Conservation (phyloP, 2,888 invertebrate genomes). For the Entomobrya proxima region DNA sequence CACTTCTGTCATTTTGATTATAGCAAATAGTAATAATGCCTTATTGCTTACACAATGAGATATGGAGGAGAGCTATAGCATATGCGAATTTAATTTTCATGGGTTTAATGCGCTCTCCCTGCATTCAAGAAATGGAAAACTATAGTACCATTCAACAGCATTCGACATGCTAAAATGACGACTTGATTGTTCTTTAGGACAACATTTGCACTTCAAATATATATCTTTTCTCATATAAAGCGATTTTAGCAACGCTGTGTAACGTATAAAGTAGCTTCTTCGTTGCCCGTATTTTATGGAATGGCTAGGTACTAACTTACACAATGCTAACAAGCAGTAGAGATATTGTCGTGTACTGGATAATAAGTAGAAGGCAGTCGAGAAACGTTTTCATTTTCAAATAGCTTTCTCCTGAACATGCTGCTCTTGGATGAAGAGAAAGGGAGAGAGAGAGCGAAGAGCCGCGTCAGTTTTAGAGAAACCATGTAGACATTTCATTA, state of each 20-base stretch:
- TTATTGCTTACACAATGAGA: not conserved
- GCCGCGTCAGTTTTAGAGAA: not conserved
- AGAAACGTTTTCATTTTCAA: constrained; percentile 18
- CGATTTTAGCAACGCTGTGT: not conserved
- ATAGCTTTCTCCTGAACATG: not conserved
- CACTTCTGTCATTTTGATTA: constrained; percentile 66
- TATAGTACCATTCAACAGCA: too few species aligned
- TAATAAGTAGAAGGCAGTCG: not conserved
- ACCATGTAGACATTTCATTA: constrained; percentile 56
- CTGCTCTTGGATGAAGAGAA: not conserved
- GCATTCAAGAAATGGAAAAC: too few species aligned
- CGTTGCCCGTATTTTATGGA: too few species aligned
- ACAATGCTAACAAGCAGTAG: too few species aligned
- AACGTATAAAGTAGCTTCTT: not conserved
- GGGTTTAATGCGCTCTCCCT: not conserved
- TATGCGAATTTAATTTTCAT: not conserved
- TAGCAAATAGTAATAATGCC: constrained; percentile 51
- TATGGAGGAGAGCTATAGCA: not conserved
- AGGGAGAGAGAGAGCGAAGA: not conserved
- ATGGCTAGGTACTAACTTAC: not conserved
- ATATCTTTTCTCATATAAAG: not conserved
- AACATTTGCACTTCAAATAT: constrained; percentile 12
- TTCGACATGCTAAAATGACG: constrained; percentile 18
- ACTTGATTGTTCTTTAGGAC: constrained; percentile 43
- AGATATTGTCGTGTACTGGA: constrained; percentile 6